These are phyloP conservation scores for Gymnocypris eckloni DNA, from an alignment of 2,797 vertebrate species.

Conservation along the genomic window DNA sequence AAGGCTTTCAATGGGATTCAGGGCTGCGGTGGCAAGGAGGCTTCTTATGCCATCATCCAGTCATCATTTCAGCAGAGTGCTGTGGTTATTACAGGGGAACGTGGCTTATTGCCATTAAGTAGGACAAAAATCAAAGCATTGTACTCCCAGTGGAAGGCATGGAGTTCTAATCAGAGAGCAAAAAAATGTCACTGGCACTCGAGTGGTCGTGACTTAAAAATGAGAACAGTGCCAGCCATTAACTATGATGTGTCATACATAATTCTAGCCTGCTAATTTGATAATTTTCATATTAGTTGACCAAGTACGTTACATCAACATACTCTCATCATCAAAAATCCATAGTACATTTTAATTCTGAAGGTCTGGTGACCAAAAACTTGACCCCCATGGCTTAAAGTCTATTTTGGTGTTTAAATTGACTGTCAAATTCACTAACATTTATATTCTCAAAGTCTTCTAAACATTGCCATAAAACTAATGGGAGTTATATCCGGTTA, in stretches of 20 bases:
- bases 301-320: background rate
- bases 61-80: slow-evolving; percentile 73
- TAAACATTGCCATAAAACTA: background rate
- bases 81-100: slow-evolving; percentile 74
- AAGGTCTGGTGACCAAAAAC: background rate
- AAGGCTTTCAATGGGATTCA: slow-evolving; percentile 40
- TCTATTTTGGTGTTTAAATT: background rate
- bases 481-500: background rate
- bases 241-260: slow-evolving; percentile 1
- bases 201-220: slow-evolving; percentile 23
- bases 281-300: slow-evolving; percentile 5
- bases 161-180: slow-evolving; percentile 28
- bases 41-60: slow-evolving; percentile 71
- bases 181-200: slow-evolving; percentile 34
- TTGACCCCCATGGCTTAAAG: background rate
- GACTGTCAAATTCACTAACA: background rate
- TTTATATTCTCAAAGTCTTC: background rate
- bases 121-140: slow-evolving; percentile 41
- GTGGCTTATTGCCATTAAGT: slow-evolving; percentile 59
- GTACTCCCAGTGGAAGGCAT: slow-evolving; percentile 28
- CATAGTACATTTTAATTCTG: background rate
- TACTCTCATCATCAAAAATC: background rate
- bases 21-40: slow-evolving; percentile 41
- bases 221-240: background rate
- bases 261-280: slow-evolving; percentile 14